phyloP scores from a whole-genome alignment of 2,113 vertebrate species.

The Lucifuga dentata region DNA sequence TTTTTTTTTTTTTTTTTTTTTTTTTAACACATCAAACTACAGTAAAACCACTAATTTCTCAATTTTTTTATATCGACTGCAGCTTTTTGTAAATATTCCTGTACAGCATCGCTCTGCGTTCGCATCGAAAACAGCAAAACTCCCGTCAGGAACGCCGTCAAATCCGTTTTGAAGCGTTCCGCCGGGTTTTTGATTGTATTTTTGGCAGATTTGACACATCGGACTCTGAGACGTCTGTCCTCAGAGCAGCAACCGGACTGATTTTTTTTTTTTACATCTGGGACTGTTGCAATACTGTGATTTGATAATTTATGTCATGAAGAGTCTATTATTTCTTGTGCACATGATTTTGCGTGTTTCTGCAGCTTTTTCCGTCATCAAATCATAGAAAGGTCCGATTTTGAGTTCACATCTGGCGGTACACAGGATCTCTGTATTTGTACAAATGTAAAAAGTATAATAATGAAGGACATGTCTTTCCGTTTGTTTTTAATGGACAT shows the following conservation, averaged over 20 bases:
- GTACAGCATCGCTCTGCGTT: constrained; percentile 62
- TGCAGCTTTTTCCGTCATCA: constrained; percentile 89
- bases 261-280: constrained; percentile 90
- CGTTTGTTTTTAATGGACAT: constrained; percentile 90
- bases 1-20: too few species aligned
- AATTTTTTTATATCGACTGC: constrained; percentile 54
- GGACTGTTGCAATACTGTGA: constrained; percentile 97
- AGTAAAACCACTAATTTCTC: constrained; percentile 55
- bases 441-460: constrained; percentile 93
- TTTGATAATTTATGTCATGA: constrained; percentile 83
- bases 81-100: constrained; percentile 65
- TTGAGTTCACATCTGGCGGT: constrained; percentile 86
- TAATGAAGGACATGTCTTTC: constrained; percentile 86
- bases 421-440: constrained; percentile 91
- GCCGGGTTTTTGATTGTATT: too few species aligned
- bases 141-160: constrained; percentile 34
- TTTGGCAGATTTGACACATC: constrained; percentile 66
- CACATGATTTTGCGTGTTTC: constrained; percentile 87
- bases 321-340: constrained; percentile 88
- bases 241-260: constrained; percentile 84
- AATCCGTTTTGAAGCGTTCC: constrained; percentile 38
- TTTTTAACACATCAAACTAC: too few species aligned
- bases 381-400: constrained; percentile 83
- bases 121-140: constrained; percentile 25
- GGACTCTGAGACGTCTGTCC: constrained; percentile 85